Evolutionary conservation across 2,888 invertebrate species (phyloP).

Genomic region (Leucoptera coffeella): DNA sequence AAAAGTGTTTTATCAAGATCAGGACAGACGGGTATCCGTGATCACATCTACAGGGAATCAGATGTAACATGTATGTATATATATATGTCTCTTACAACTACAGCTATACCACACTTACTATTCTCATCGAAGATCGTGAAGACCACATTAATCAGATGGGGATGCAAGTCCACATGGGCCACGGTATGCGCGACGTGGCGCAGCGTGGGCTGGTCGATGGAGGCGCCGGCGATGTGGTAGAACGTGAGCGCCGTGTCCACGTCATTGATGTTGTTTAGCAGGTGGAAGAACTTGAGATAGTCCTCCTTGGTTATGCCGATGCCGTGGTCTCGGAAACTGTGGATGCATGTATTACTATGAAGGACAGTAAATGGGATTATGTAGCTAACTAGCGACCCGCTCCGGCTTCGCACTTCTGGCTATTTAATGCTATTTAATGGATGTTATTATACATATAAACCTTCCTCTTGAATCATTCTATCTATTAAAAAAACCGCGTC

Average conservation of each 20-base stretch:
- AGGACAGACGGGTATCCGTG: too few relatives aligned
- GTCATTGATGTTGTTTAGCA: conserved; percentile 95
- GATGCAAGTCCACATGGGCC: conserved; percentile 77
- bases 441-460: too few relatives aligned
- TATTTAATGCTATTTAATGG: too few relatives aligned
- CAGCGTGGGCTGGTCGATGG: conserved; percentile 90
- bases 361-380: too few relatives aligned
- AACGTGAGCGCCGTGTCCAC: conserved; percentile 98
- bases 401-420: too few relatives aligned
- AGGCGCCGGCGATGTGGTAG: conserved; percentile 97
- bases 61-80: too few relatives aligned
- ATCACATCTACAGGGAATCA: too few relatives aligned
- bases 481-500: too few relatives aligned
- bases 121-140: conserved; percentile 94
- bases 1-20: too few relatives aligned
- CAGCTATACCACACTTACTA: conserved; percentile 51
- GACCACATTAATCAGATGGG: conserved; percentile 86
- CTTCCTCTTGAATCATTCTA: too few relatives aligned
- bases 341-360: too few relatives aligned
- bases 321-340: conserved; percentile 75
- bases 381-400: too few relatives aligned
- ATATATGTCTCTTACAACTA: not conserved
- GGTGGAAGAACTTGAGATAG: conserved; percentile 92
- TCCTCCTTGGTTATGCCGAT: conserved; percentile 87
- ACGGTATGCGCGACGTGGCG: conserved; percentile 89